phyloP scores from a whole-genome alignment of 1,140 invertebrate genomes.

The Drosophila prosaltans region DNA sequence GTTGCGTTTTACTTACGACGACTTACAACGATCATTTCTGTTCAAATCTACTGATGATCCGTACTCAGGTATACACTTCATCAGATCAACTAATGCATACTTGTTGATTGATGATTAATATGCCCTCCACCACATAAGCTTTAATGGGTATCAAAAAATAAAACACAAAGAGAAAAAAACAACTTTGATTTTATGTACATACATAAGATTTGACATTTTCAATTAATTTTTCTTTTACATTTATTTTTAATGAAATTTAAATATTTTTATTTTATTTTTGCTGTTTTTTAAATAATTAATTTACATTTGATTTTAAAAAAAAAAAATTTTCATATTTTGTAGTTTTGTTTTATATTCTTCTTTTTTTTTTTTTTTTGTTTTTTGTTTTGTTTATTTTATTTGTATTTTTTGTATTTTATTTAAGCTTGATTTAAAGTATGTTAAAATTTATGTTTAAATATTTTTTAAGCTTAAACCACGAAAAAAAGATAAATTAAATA shows the following conservation, averaged over 20 bases:
- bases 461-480: conserved; percentile 19
- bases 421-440: conserved; percentile 22
- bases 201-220: conserved; percentile 1
- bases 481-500: conserved; percentile 16
- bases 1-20: too few relatives aligned
- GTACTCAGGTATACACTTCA: too few relatives aligned
- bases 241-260: conserved; percentile 78
- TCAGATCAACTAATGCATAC: too few relatives aligned
- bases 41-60: too few relatives aligned
- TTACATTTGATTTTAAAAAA: conserved; percentile 51
- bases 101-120: not conserved
- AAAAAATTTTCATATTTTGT: conserved; percentile 5
- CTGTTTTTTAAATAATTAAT: conserved; percentile 69
- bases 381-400: conserved; percentile 3
- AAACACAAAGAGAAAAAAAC: not conserved
- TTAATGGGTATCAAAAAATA: not conserved
- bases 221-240: conserved; percentile 57
- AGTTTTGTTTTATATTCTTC: not conserved
- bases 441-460: conserved; percentile 17
- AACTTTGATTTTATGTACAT: not conserved
- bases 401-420: conserved; percentile 17
- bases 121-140: not conserved
- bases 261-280: conserved; percentile 55
- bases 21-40: too few relatives aligned
- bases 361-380: conserved; percentile 9